These are phyloP conservation scores for Thrips palmi DNA, from an alignment of 1,140 invertebrate species.

Conservation along the genomic window DNA sequence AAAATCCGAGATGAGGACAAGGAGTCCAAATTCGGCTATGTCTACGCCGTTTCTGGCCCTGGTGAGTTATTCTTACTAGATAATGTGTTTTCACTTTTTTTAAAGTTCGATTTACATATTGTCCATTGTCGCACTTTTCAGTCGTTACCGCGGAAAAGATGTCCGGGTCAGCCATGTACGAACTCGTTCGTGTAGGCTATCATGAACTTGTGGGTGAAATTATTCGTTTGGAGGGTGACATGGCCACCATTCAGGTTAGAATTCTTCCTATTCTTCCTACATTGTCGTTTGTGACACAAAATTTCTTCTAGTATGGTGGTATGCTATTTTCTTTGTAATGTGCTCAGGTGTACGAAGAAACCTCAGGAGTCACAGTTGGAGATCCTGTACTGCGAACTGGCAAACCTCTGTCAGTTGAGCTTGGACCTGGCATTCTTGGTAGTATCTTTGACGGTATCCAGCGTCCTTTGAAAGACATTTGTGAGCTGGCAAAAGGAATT, in stretches of 20 bases:
- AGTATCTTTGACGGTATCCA: constrained; percentile 99
- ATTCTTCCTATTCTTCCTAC: background rate
- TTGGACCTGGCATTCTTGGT: constrained; percentile 98
- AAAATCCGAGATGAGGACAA: constrained; percentile 69
- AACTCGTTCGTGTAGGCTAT: constrained; percentile 96
- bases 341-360: constrained; percentile 90
- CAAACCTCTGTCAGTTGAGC: constrained; percentile 93
- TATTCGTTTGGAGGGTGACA: constrained; percentile 96
- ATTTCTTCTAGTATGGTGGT: constrained; percentile 2
- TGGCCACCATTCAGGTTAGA: constrained; percentile 90
- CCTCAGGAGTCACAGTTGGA: constrained; percentile 97
- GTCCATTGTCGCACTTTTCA: constrained; percentile 25
- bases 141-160: constrained; percentile 98
- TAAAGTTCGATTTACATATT: constrained; percentile 7
- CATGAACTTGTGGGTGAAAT: constrained; percentile 97
- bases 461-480: constrained; percentile 91
- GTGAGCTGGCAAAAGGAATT: constrained; percentile 83
- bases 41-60: constrained; percentile 92
- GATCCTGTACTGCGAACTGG: constrained; percentile 96
- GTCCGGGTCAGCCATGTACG: constrained; percentile 99
- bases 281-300: background rate
- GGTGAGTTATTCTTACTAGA: constrained; percentile 39
- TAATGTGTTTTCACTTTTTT: constrained; percentile 1
- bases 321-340: constrained; percentile 9
- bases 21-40: constrained; percentile 83